Base-by-base conservation (phyloP, 1,140 invertebrate species). In the Calephelis nemesis region DNA sequence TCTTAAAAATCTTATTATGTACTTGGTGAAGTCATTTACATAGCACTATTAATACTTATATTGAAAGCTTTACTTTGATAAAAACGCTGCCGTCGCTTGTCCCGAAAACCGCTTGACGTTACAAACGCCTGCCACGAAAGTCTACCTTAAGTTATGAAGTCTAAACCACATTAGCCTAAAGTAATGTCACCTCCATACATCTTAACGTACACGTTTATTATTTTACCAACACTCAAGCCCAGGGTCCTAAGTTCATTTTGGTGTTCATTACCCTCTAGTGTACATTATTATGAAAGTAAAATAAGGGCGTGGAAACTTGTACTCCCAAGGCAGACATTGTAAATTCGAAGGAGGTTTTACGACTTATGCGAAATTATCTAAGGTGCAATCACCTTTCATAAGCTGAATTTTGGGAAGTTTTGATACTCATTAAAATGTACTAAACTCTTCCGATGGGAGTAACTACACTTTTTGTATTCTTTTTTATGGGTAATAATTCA, bases 281-380 rank as follows among this genome's bases (percentile, higher is more conserved):
- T 54, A 42, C 63, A 68, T 72, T 68, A 60, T 68, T 45, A 68
- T 68, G 52, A 68, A 45, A 65, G 45, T 45, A 47, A 67, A 68
- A 62, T 63, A 54, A 42, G 62, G 50, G 62, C 49, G 65, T 64
- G 62, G 10, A 66, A 70, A 70, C 60, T 71, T 71, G 62, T 68
- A 48, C 64, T 71, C 70, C 65, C 70, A 15, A 54, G 65, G 67
- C 50, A 68, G 52, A 54, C 52, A 19, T 54, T 39, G 52, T 54
- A 54, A 54, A 54, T 54, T 54, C 52, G 9, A 39, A 54, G 52
- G 52, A 54, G 30, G 52, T 54, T 54, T 54, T 54, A 54, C 11
- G 52, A 54, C 15, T 54, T 54, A 15, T 15, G 50, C 15, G 15
- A 54, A 54, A 54, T 54, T 54, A 54, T 54, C 52, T 54, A 30